A percentile compares a stretch with the other conserved stretches of the same genome.
Conservation (phyloP, 2,888 invertebrate genomes). For the Sinotaia quadrata region DNA sequence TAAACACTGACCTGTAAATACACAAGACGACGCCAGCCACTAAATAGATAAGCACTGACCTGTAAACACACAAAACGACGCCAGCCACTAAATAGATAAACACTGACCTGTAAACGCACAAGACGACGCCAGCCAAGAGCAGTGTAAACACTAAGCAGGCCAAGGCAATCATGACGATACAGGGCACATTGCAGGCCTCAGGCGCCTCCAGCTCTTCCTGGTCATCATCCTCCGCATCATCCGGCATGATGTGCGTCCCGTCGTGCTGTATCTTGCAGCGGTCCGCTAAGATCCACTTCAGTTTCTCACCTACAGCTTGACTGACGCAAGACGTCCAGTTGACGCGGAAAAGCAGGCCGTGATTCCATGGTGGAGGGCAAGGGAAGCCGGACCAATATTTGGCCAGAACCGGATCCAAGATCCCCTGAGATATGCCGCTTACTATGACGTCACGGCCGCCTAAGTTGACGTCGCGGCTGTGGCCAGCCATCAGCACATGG, state of each 20-base stretch:
- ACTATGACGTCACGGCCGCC: slow-evolving; percentile 18
- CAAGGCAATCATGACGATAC: slow-evolving; percentile 39
- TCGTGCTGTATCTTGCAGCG: slow-evolving; percentile 42
- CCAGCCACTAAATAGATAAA: slow-evolving; percentile 30
- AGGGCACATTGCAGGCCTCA: slow-evolving; percentile 37
- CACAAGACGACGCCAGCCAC: background rate
- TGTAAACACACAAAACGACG: slow-evolving; percentile 35
- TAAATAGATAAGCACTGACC: slow-evolving; percentile 39
- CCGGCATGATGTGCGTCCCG: slow-evolving; percentile 26
- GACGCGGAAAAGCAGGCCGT: slow-evolving; percentile 40
- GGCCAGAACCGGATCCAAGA: slow-evolving; percentile 38
- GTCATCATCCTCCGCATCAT: background rate
- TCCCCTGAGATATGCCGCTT: background rate
- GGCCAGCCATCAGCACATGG: slow-evolving; percentile 25
- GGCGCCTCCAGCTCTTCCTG: slow-evolving; percentile 33
- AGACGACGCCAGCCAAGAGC: slow-evolving; percentile 34
- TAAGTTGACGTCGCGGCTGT: slow-evolving; percentile 25
- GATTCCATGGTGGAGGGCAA: slow-evolving; percentile 49
- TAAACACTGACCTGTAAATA: no score
- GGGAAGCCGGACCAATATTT: slow-evolving; percentile 48
- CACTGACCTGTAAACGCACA: slow-evolving; percentile 39
- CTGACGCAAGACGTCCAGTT: slow-evolving; percentile 48
- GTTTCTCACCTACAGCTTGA: slow-evolving; percentile 38
- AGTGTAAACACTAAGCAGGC: slow-evolving; percentile 38
- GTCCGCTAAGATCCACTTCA: slow-evolving; percentile 44